Percentiles rank a stretch among this genome's conserved stretches.
Evolutionary conservation across 2,113 vertebrate genomes (phyloP).

Genomic region (Megaleporinus macrocephalus): DNA sequence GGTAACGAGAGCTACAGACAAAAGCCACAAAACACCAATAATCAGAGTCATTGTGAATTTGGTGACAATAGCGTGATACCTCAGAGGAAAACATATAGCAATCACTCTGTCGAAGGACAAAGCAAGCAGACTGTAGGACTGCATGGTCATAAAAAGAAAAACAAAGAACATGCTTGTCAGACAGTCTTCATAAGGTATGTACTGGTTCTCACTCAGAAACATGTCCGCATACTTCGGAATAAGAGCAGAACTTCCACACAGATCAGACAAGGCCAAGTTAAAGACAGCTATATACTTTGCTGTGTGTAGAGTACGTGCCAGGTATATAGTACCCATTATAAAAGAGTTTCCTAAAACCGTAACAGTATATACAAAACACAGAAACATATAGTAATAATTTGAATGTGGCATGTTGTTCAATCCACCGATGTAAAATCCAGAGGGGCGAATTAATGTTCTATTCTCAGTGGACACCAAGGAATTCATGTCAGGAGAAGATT

Average conservation of each 20-base stretch:
- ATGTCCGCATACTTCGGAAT: not conserved
- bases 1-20: not conserved
- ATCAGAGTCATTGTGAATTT: not conserved
- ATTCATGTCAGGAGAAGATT: too few species aligned
- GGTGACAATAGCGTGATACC: not conserved
- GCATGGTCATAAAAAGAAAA: conserved; percentile 62
- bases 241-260: not conserved
- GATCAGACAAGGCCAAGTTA: not conserved
- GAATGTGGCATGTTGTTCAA: conserved; percentile 60
- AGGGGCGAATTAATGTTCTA: conserved; percentile 63
- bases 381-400: conserved; percentile 68
- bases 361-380: conserved; percentile 63
- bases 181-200: not conserved
- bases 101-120: conserved; percentile 67
- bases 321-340: conserved; percentile 38
- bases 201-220: not conserved
- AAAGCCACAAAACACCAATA: not conserved
- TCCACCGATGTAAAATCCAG: conserved; percentile 67
- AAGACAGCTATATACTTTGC: conserved; percentile 67
- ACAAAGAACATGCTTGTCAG: not conserved
- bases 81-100: not conserved
- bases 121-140: conserved; percentile 70
- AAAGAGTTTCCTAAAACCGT: conserved; percentile 53
- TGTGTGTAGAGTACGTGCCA: conserved; percentile 58
- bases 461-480: conserved; percentile 34